A percentile compares a stretch with the other conserved stretches of the same genome.
These are phyloP conservation scores for Danionella cerebrum DNA, from an alignment of 2,113 vertebrate species.

Conservation along the genomic window DNA sequence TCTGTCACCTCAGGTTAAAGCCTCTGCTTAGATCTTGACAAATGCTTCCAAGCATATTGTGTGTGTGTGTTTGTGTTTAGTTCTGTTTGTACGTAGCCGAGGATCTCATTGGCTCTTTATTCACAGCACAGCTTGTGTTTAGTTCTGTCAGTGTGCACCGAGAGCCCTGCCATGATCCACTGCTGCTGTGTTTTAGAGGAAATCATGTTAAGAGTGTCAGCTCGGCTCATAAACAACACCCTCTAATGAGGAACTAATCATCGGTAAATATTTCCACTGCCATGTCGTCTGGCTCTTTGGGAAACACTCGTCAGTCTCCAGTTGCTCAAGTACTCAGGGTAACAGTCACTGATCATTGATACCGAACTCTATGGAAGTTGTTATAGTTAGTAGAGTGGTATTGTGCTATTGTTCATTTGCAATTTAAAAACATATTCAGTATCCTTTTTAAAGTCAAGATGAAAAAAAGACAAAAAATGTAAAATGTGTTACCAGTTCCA, in stretches of 20 bases:
- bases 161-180: neutral
- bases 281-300: neutral
- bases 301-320: neutral
- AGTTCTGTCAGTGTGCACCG: neutral
- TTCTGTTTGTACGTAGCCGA: neutral
- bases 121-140: conserved; percentile 8
- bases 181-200: neutral
- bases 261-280: neutral
- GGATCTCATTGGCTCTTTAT: neutral
- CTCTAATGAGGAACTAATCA: conserved; percentile 19
- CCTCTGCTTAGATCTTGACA: conserved; percentile 21
- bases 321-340: neutral
- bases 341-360: neutral
- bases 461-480: too few relatives aligned
- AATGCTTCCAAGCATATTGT: conserved; percentile 3
- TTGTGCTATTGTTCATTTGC: too few relatives aligned
- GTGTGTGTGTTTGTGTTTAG: neutral
- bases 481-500: conserved; percentile 1
- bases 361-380: too few relatives aligned
- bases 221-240: neutral
- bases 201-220: neutral
- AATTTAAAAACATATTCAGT: too few relatives aligned
- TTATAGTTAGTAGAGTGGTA: too few relatives aligned
- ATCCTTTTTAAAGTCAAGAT: too few relatives aligned
- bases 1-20: conserved; percentile 35